phyloP scores from a whole-genome alignment of 2,113 vertebrate genomes.

The Malaclemys terrapin region DNA sequence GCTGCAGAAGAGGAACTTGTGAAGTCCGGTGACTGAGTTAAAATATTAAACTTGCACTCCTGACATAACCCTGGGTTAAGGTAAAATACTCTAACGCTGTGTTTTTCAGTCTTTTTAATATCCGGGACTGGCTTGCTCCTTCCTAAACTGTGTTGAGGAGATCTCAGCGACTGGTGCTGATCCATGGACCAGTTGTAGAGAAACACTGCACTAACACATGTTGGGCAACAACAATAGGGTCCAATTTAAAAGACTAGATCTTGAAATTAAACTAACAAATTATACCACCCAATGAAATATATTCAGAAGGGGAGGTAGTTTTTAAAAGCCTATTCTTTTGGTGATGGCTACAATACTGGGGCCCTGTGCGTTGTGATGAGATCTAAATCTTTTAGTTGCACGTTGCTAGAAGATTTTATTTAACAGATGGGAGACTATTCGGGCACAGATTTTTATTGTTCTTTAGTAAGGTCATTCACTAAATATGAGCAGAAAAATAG shows the following conservation, averaged over 20 bases:
- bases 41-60: not conserved
- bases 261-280: not conserved
- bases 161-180: not conserved
- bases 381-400: not conserved
- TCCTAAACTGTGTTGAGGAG: not conserved
- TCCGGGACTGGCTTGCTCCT: not conserved
- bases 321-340: not conserved
- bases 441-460: not conserved
- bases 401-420: too few relatives aligned
- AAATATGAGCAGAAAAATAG: not conserved
- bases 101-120: not conserved
- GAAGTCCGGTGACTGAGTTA: not conserved
- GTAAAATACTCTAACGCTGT: not conserved
- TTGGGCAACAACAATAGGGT: not conserved
- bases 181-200: too few relatives aligned
- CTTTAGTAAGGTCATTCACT: not conserved
- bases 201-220: not conserved
- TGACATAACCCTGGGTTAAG: not conserved
- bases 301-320: not conserved
- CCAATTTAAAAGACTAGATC: not conserved
- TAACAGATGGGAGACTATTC: not conserved
- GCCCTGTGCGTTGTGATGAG: not conserved
- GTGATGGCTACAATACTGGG: not conserved
- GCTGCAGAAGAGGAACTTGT: not conserved
- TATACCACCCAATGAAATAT: not conserved